Conservation (phyloP, 2,113 vertebrate genomes). For the Athene cunicularia region DNA sequence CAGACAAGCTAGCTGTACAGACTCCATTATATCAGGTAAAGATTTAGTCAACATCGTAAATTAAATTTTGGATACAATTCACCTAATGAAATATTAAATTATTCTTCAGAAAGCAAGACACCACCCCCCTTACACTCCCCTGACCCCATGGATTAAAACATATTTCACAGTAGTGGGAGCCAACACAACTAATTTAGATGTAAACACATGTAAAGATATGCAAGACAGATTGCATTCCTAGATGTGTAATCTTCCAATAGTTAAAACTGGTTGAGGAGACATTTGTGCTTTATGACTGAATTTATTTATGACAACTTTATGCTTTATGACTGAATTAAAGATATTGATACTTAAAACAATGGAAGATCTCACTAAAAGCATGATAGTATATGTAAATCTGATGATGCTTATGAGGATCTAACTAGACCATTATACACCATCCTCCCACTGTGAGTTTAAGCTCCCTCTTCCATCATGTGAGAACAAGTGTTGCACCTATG, state of each 20-base stretch:
- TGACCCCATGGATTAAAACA: not conserved
- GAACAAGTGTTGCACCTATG: not conserved
- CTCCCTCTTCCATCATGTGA: not conserved
- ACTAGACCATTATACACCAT: not conserved
- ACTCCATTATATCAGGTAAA: not conserved
- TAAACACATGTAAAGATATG: not conserved
- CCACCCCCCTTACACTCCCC: not conserved
- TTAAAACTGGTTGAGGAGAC: not conserved
- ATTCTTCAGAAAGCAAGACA: not conserved
- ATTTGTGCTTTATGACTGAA: not conserved
- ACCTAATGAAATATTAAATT: not conserved
- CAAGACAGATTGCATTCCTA: not conserved
- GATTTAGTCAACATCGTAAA: not conserved
- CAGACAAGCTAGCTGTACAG: not conserved
- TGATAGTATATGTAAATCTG: not conserved
- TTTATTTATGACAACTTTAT: not conserved
- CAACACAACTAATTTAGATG: not conserved
- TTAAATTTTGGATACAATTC: not conserved
- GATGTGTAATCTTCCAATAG: not conserved
- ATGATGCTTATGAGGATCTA: not conserved
- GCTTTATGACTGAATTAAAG: not conserved
- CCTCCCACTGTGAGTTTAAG: not conserved
- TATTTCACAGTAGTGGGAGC: fast-evolving
- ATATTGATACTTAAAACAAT: not conserved
- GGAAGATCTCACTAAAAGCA: not conserved